Conservation (phyloP, 2,113 vertebrate genomes). For the Corydoras maculifer region DNA sequence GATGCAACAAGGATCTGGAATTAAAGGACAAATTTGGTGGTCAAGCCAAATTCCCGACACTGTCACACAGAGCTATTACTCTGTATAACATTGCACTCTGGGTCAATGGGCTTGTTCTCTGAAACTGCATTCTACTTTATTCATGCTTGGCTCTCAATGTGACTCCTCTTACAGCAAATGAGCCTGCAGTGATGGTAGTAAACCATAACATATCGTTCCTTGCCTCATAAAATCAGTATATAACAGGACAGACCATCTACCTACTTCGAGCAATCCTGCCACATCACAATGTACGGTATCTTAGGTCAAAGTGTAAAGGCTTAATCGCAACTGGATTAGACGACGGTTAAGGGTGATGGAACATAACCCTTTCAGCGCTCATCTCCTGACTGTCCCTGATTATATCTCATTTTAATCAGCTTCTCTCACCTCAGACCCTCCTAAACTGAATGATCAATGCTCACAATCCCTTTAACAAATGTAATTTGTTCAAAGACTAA, state of each 20-base stretch:
- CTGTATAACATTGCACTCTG: no score
- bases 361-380: neutral
- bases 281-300: neutral
- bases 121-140: conserved; percentile 6
- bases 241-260: neutral
- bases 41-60: no score
- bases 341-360: neutral
- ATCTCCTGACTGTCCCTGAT: neutral
- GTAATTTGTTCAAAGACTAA: conserved; percentile 13
- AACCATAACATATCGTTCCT: neutral
- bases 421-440: conserved; percentile 3
- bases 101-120: no score
- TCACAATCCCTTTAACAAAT: conserved; percentile 3
- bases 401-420: neutral
- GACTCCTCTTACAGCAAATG: neutral
- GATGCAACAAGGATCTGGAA: no score
- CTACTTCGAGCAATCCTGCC: neutral
- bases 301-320: conserved; percentile 1
- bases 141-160: conserved; percentile 12
- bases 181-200: neutral
- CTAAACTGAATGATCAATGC: conserved; percentile 9
- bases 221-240: conserved; percentile 16
- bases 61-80: no score
- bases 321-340: conserved; percentile 2
- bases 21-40: no score